Base-by-base conservation (phyloP, 2,888 invertebrate genomes). In the Lucinisca nassula region DNA sequence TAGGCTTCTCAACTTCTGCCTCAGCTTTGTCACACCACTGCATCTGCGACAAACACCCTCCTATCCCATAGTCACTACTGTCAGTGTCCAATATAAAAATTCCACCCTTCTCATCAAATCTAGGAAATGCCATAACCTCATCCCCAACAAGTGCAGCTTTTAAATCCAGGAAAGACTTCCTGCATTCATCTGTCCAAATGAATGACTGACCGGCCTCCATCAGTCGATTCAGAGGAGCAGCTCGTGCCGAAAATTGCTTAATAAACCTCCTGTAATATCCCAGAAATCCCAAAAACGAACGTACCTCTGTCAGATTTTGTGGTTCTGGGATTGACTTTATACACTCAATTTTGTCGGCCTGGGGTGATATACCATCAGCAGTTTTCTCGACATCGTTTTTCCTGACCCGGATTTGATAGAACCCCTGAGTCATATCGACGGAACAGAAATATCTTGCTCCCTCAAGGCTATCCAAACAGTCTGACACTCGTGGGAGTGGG, bases 11-110 rank as follows among this genome's bases (percentile, higher is more conserved):
- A 45, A 79, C 38, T 2, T 89, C 89, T 14, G 88, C 80, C n/a
- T n/a, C n/a, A n/a, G n/a, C n/a, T n/a, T n/a, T n/a, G n/a, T n/a
- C n/a, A n/a, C n/a, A n/a, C n/a, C n/a, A n/a, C 30, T 92, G 85
- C 0, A 79, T 35, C 73, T 92, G 92, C 17, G 86, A 86, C 1
- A 91, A 73, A 35, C 83, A 85, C 1, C 88, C 91, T 35, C 93
- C 92, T 17, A 93, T 86, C 4, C 82, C 89, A 72, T 30, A 32
- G n/a, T 76, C 75, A 40, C 90, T 90, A 3, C 91, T 92, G 73
- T 93, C 91, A 21, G 87, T 89, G 49, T 92, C 92, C 27, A 92
- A 38, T 0, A 92, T 81, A 78, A 90, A 91, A 14, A 35, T 10
- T 14, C 51, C 77, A 14, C 85, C 83, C 38, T 79, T 27, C n/a